Evolutionary conservation across 1,140 invertebrate species (phyloP), one percentile per base, ranked within the genome.

Genomic region (Onthophagus taurus): DNA sequence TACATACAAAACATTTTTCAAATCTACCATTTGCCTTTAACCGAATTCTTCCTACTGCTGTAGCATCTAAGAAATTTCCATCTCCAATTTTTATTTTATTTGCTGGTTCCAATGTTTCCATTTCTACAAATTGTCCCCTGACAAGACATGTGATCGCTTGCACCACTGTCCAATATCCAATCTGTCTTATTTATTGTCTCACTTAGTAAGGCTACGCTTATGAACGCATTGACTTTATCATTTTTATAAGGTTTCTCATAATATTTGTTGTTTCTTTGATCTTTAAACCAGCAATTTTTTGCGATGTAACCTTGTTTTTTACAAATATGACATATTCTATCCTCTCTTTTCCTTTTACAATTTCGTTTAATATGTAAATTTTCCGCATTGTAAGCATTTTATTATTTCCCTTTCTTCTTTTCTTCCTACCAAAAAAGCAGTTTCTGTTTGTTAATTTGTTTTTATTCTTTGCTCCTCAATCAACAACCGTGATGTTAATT

Each of bases 381-480:
- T 20, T 18, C 13, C 13, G 19, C 35, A 37, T 5, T 7, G 5
- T 18, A 7, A 37, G 19, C 35, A 37, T n/a, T 18, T 37, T 5
- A 20, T 34, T 16, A 7, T 14, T 16, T 33, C 31, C 14, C 14
- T 33, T 33, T 37, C 5, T 8, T 8, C 6, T 34, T 37, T 16
- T 8, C 35, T 6, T 41, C 8, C 34, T 35, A 31, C 11, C 24
- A 31, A 7, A 6, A 45, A 18, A 12, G 43, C 17, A 44, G 19
- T 34, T 1, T 9, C n/a, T n/a, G 16, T 18, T 16, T 34, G 45
- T n/a, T 23, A 35, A 21, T 52, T 52, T 31, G 44, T 44, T 38
- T 55, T 54, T 6, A 55, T 24, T 47, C 50, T 45, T 24, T 62
- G 52, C 48, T 64, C 59, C 45, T 64, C 58, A 11, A 55, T 42